Percentiles rank a stretch among this genome's conserved stretches.
Conservation (phyloP, 2,888 invertebrate genomes). For the Acleris literana region DNA sequence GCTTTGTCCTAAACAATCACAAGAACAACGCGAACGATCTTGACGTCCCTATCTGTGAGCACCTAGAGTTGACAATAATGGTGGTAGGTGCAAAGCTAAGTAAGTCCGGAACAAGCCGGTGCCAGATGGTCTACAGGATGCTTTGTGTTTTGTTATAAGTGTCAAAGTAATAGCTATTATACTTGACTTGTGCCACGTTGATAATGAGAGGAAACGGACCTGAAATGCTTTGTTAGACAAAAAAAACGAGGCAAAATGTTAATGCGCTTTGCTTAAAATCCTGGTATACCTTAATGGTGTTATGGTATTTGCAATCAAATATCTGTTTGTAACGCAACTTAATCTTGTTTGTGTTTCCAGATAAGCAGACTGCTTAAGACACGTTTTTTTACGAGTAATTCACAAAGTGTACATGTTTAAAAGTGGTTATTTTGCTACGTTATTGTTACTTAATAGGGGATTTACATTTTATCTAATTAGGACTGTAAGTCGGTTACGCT, state of each 20-base stretch:
- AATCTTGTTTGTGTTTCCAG: constrained; percentile 4
- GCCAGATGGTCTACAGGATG: constrained; percentile 66
- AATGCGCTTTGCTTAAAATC: constrained; percentile 34
- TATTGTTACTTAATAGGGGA: no score
- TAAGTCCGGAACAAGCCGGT: constrained; percentile 42
- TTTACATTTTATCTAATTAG: no score
- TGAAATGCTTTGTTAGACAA: constrained; percentile 53
- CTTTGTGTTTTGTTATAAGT: constrained; percentile 57
- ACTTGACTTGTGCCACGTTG: constrained; percentile 48
- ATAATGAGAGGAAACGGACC: constrained; percentile 42
- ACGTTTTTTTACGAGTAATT: no score
- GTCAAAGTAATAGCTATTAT: constrained; percentile 59
- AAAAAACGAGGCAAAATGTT: constrained; percentile 37
- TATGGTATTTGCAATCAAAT: constrained; percentile 25
- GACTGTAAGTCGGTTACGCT: no score
- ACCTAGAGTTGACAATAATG: constrained; percentile 40
- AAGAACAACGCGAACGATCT: constrained; percentile 19
- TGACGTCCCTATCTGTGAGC: constrained; percentile 25
- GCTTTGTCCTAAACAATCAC: constrained; percentile 51
- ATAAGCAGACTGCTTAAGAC: not conserved
- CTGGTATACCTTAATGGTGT: constrained; percentile 33
- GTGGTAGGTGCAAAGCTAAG: not conserved
- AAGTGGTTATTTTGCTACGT: no score
- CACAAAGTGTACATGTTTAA: no score
- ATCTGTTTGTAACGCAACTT: constrained; percentile 24